Percentiles rank a stretch among this genome's conserved stretches.
Evolutionary conservation across 1,140 invertebrate species (phyloP).

Genomic region (Asbolus verrucosus): DNA sequence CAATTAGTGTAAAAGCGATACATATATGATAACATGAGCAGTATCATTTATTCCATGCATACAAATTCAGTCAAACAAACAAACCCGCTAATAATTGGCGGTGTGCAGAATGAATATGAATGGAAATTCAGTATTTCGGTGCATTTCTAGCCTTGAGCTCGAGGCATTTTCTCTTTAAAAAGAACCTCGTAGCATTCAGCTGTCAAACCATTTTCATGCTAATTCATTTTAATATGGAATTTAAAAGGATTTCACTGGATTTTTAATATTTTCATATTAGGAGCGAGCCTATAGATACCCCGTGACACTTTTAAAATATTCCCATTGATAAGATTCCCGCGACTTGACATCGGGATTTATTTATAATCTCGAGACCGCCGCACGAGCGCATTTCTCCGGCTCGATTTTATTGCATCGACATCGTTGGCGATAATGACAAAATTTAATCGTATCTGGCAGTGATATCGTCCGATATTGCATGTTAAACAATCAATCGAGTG

Average conservation of each 20-base stretch:
- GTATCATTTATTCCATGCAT: conserved; percentile 64
- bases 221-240: conserved; percentile 61
- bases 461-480: conserved; percentile 33
- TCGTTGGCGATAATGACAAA: neutral
- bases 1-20: conserved; percentile 58
- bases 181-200: conserved; percentile 59
- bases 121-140: conserved; percentile 57
- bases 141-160: conserved; percentile 47
- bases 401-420: no score
- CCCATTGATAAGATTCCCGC: conserved; percentile 58
- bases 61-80: conserved; percentile 62
- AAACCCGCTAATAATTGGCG: conserved; percentile 62
- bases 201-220: conserved; percentile 64
- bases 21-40: conserved; percentile 54
- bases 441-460: conserved; percentile 28
- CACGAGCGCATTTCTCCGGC: neutral
- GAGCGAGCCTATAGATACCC: conserved; percentile 46
- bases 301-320: conserved; percentile 61
- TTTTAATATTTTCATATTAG: conserved; percentile 64
- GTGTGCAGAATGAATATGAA: conserved; percentile 57
- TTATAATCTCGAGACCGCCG: conserved; percentile 50
- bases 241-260: conserved; percentile 60
- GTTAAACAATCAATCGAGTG: conserved; percentile 30
- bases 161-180: conserved; percentile 51
- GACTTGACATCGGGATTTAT: conserved; percentile 58